phyloP scores from a whole-genome alignment of 2,113 vertebrate species.

The Galeopterus variegatus region DNA sequence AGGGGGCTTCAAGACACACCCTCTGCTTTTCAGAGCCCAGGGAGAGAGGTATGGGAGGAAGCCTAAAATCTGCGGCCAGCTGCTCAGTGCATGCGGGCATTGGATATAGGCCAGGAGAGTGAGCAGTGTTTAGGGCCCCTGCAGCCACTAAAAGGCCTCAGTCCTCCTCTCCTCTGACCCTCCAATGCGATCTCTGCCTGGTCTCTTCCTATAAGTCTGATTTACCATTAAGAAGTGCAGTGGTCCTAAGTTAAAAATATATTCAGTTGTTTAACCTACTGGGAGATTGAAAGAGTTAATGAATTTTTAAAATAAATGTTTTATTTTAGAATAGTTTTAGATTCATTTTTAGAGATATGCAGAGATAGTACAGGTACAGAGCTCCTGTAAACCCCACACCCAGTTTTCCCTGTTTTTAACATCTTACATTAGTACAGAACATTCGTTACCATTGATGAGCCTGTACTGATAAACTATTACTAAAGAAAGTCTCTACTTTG shows the following conservation, averaged over 20 bases:
- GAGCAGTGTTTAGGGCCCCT: accelerated
- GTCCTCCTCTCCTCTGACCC: too few relatives aligned
- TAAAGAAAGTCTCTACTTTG: not conserved
- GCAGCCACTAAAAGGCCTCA: accelerated
- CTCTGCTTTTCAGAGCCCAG: not conserved
- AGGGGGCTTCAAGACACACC: accelerated
- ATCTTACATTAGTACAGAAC: accelerated
- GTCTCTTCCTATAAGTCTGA: not conserved
- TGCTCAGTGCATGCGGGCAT: not conserved
- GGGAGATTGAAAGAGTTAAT: not conserved
- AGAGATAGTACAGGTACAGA: too few relatives aligned
- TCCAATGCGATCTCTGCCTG: accelerated
- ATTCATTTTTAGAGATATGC: not conserved
- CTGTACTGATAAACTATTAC: too few relatives aligned
- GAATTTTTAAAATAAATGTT: not conserved
- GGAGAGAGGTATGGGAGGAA: not conserved
- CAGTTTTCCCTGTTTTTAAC: accelerated
- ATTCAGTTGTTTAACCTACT: not conserved
- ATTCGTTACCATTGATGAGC: accelerated
- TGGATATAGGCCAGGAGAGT: not conserved
- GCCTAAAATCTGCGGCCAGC: accelerated
- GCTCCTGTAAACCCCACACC: accelerated
- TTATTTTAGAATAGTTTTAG: not conserved
- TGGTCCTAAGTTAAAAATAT: not conserved
- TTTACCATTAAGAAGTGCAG: not conserved